These are phyloP conservation scores for Stramonita haemastoma DNA, from an alignment of 2,888 invertebrate genomes.

Conservation along the genomic window DNA sequence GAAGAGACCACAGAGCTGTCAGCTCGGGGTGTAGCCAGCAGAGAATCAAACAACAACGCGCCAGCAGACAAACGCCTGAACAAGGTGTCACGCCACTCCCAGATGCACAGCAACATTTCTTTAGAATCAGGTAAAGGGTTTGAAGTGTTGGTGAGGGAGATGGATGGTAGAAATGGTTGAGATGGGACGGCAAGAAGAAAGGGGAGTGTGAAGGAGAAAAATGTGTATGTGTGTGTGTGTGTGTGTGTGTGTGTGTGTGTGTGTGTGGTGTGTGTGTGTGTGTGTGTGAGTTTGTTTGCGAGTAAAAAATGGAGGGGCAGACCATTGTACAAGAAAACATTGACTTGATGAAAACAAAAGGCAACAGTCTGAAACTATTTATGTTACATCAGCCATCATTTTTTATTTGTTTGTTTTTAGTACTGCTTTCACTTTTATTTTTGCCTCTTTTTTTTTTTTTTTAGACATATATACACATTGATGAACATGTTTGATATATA, in stretches of 20 bases:
- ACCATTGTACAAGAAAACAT: too few species aligned
- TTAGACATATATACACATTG: too few species aligned
- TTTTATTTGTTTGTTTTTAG: too few species aligned
- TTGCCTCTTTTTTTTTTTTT: too few species aligned
- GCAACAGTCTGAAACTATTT: too few species aligned
- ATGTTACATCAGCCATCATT: too few species aligned
- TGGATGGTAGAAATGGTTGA: background rate
- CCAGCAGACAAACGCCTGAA: background rate
- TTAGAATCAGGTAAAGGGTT: conserved; percentile 32
- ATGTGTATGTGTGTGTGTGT: background rate
- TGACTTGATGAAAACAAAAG: too few species aligned
- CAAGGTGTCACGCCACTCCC: conserved; percentile 29
- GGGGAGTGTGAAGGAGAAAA: background rate
- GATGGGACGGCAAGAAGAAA: too few species aligned
- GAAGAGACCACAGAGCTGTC: conserved; percentile 15
- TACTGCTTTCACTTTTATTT: too few species aligned
- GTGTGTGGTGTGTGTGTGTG: background rate
- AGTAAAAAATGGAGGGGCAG: background rate
- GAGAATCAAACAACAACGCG: background rate
- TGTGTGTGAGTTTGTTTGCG: background rate
- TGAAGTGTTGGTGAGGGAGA: background rate
- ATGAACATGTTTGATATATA: too few species aligned
- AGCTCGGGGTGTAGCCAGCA: background rate
- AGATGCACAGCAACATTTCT: conserved; percentile 41
- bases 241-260: background rate